Conservation (phyloP, 2,113 vertebrate species). For the Scomber colias region DNA sequence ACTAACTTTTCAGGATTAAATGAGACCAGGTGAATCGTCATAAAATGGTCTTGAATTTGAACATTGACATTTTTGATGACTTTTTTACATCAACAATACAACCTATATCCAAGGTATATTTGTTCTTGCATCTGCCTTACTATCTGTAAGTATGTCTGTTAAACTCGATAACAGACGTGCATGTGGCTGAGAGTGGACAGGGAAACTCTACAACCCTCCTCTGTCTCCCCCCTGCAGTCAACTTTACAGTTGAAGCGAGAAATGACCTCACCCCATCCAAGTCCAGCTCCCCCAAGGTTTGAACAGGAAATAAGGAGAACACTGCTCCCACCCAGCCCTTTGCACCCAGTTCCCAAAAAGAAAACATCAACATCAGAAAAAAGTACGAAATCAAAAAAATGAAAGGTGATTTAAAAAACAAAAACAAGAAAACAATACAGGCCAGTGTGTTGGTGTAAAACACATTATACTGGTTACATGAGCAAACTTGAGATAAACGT, state of each 20-base stretch:
- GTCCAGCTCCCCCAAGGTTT: slow-evolving; percentile 69
- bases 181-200: slow-evolving; percentile 16
- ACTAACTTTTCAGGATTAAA: neutral
- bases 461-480: slow-evolving; percentile 24
- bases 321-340: slow-evolving; percentile 54
- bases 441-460: slow-evolving; percentile 42
- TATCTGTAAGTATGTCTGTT: neutral
- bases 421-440: neutral
- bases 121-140: neutral
- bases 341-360: slow-evolving; percentile 44
- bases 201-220: neutral
- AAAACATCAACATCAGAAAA: slow-evolving; percentile 38
- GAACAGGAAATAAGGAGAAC: slow-evolving; percentile 74
- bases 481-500: slow-evolving; percentile 49
- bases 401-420: slow-evolving; percentile 9
- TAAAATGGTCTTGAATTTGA: neutral
- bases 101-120: no score
- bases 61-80: slow-evolving; percentile 1
- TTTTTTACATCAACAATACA: neutral
- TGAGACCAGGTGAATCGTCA: slow-evolving; percentile 9
- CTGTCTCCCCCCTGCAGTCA: slow-evolving; percentile 26
- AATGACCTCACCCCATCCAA: slow-evolving; percentile 78
- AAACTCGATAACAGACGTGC: neutral
- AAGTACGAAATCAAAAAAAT: slow-evolving; percentile 25
- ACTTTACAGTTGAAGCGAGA: slow-evolving; percentile 72